Evolutionary conservation across 2,888 invertebrate species (phyloP).

Genomic region (Eupithecia insigniata): DNA sequence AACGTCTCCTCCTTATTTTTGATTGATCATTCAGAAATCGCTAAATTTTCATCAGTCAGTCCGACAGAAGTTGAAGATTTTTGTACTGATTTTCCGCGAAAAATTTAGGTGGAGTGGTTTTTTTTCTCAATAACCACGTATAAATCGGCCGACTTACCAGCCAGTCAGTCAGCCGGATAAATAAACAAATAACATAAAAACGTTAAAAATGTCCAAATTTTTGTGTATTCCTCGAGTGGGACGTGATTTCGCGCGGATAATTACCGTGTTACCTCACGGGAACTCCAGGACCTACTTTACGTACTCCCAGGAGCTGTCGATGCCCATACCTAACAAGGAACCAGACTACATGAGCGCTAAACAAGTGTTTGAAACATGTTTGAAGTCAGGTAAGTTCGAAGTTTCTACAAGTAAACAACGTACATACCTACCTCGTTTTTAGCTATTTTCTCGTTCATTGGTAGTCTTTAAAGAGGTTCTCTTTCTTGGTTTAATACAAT

Average conservation of each 20-base stretch:
- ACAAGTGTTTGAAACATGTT: conserved; percentile 89
- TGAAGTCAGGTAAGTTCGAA: conserved; percentile 92
- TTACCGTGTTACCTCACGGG: conserved; percentile 59
- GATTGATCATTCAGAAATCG: too few relatives aligned
- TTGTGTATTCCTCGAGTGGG: conserved; percentile 68
- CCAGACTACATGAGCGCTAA: conserved; percentile 89
- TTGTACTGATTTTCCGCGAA: too few relatives aligned
- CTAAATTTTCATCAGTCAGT: too few relatives aligned
- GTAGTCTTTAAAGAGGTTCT: background rate
- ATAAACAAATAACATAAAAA: background rate
- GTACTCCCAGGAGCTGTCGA: conserved; percentile 91
- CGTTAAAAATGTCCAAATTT: conserved; percentile 50
- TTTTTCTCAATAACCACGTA: background rate
- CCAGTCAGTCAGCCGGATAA: background rate
- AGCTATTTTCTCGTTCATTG: background rate
- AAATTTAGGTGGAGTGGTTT: too few relatives aligned
- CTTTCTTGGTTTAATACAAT: background rate
- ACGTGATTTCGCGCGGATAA: conserved; percentile 66
- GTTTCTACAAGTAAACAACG: conserved; percentile 42
- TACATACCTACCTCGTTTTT: too few relatives aligned
- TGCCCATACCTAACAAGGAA: conserved; percentile 87
- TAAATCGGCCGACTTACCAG: background rate
- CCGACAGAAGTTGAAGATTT: too few relatives aligned
- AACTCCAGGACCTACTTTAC: conserved; percentile 87
- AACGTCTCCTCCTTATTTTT: too few relatives aligned